Percentiles rank a stretch among this genome's conserved stretches.
Evolutionary conservation across 2,797 vertebrate genomes (phyloP).

Genomic region (Myoxocephalus aenaeus): DNA sequence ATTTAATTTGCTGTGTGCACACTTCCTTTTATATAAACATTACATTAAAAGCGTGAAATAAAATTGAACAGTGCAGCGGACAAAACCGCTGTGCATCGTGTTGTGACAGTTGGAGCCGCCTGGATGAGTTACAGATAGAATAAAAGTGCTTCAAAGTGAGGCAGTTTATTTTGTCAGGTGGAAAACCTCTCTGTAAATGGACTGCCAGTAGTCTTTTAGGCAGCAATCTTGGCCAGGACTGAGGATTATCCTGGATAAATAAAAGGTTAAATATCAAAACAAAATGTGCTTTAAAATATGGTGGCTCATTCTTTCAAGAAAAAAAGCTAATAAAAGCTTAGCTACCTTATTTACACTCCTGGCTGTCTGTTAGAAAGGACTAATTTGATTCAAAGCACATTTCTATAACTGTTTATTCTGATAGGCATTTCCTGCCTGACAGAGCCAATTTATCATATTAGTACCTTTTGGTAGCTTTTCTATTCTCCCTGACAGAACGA

Average conservation of each 20-base stretch:
- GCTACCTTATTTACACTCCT: background rate
- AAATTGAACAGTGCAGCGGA: slow-evolving; percentile 26
- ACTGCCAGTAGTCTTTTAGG: background rate
- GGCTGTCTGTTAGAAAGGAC: slow-evolving; percentile 4
- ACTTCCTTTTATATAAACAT: slow-evolving; percentile 7
- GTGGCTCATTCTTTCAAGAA: slow-evolving; percentile 6
- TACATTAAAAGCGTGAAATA: slow-evolving; percentile 23
- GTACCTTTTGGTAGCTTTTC: background rate
- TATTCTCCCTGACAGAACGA: slow-evolving; percentile 2
- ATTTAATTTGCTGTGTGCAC: background rate
- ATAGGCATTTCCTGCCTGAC: slow-evolving; percentile 18
- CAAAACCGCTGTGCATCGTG: background rate
- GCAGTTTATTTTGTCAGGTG: slow-evolving; percentile 14
- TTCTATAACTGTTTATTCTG: slow-evolving; percentile 28
- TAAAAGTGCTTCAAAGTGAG: slow-evolving; percentile 16
- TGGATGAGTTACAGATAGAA: slow-evolving; percentile 16
- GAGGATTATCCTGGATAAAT: background rate
- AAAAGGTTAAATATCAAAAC: background rate
- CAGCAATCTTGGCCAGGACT: background rate
- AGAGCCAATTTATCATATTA: slow-evolving; percentile 6
- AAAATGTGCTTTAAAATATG: slow-evolving; percentile 5
- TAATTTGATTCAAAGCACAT: slow-evolving; percentile 26
- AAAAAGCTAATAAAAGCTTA: slow-evolving; percentile 5
- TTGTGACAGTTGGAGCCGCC: slow-evolving; percentile 22
- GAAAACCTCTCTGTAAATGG: slow-evolving; percentile 1